Conservation (phyloP, 2,113 vertebrate species). For the Callaeas wilsoni region DNA sequence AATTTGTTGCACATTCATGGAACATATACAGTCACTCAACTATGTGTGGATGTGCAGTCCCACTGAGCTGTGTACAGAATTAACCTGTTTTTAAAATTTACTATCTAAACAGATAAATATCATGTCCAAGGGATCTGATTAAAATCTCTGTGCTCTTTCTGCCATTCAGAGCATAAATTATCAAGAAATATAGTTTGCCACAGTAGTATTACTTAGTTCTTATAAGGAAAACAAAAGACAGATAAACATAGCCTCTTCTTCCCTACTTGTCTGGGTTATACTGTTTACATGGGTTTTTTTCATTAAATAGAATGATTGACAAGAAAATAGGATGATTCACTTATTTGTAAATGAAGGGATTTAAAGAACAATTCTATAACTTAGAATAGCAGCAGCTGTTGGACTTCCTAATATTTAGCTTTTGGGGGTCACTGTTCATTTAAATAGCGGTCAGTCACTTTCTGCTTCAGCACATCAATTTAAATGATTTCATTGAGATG, state of each 20-base stretch:
- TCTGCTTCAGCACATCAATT: not conserved
- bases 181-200: not conserved
- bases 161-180: not conserved
- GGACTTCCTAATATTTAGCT: not conserved
- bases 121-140: not conserved
- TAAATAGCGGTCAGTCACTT: not conserved
- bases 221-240: not conserved
- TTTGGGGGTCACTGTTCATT: not conserved
- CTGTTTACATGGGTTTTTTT: not conserved
- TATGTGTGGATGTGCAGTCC: not conserved
- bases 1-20: not conserved
- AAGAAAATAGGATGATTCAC: not conserved
- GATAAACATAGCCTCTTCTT: not conserved
- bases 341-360: rapidly evolving
- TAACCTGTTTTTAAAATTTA: not conserved
- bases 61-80: not conserved
- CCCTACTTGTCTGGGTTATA: not conserved
- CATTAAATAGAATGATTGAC: not conserved
- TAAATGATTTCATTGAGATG: not conserved
- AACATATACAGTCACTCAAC: not conserved
- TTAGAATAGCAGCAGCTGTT: not conserved
- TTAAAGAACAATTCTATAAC: not conserved
- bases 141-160: not conserved
- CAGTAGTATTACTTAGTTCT: not conserved
- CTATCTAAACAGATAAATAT: not conserved